Conservation (phyloP, 1,140 invertebrate genomes). For the Halotydeus destructor region DNA sequence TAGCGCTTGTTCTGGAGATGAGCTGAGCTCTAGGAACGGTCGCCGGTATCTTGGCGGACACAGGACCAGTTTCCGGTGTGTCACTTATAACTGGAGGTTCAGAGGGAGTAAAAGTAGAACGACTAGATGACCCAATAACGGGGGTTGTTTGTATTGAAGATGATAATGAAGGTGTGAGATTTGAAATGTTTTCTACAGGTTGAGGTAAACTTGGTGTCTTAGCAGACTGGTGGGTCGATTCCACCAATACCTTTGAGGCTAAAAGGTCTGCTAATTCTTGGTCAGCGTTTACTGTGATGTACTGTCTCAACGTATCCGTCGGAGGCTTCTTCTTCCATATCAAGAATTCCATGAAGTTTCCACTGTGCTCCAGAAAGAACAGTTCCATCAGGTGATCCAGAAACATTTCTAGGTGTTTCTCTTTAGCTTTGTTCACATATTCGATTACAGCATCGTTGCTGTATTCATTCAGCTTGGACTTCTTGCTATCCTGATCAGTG, state of each 20-base stretch:
- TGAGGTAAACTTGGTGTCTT: neutral
- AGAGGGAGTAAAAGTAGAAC: constrained; percentile 2
- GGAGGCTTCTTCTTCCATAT: constrained; percentile 54
- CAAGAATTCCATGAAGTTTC: constrained; percentile 65
- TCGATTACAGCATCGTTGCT: constrained; percentile 15
- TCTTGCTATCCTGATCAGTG: no score
- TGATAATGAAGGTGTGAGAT: neutral
- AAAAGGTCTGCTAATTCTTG: constrained; percentile 31
- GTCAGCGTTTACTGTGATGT: constrained; percentile 45
- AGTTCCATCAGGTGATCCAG: constrained; percentile 56
- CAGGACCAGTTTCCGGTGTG: constrained; percentile 2
- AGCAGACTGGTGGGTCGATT: constrained; percentile 1
- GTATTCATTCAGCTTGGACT: no score
- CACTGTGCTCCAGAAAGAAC: constrained; percentile 59
- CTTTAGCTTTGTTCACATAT: constrained; percentile 20
- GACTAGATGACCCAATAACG: neutral
- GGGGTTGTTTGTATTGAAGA: constrained; percentile 1
- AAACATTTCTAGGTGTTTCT: constrained; percentile 31
- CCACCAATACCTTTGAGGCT: neutral
- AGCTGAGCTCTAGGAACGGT: neutral
- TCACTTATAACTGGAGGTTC: neutral
- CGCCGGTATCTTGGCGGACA: constrained; percentile 1
- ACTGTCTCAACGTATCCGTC: constrained; percentile 40
- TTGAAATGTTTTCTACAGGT: neutral
- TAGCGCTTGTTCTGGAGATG: constrained; percentile 5